Evolutionary conservation across 1,140 invertebrate species (phyloP), one percentile per base, ranked within the genome.

Genomic region (Zophobas atratus): DNA sequence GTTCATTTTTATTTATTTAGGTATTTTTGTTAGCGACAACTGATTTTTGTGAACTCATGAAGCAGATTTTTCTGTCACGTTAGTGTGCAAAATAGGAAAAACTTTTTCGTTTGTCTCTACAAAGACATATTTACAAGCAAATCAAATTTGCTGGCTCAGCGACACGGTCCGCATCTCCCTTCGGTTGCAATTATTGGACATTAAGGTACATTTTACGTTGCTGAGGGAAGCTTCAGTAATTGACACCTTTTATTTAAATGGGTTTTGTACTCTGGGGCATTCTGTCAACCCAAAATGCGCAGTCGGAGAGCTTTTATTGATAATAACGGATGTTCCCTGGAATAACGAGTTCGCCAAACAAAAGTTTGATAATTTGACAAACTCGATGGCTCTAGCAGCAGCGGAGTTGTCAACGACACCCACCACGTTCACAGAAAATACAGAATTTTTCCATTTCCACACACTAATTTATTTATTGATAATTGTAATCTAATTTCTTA

Each of bases 241-340:
- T 57, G 55, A 57, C 55, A 57, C 34, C 20, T 57, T 57, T 57
- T 57, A 57, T 57, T 57, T 57, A 57, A 57, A 57, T 57, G 55
- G 55, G 3, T 57, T 57, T 57, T 57, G 34, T 57, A 20, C 55
- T 35, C 55, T 4, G 1, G 55, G 3, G 55, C 3, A 57, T 57
- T 57, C 34, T 35, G 35, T 57, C 49, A 2, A 20, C 3, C 49
- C 3, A 20, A 20, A 20, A 20, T 20, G 20, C 20, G 20, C 49
- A 51, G 20, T 8, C 6, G 2, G 4, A 51, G 49, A 51, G 49
- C 2, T 51, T 51, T 51, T 57, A 57, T 57, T 35, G 55, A 57
- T 57, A 34, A 57, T 35, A 57, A 53, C 3, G 20, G 49, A 53
- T 53, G 20, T 53, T 20, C 2, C 34, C 49, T 20, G 2, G 49